Conservation (phyloP, 35 echinoderm and acorn worm genomes). For the Ophiothrix spiculata region DNA sequence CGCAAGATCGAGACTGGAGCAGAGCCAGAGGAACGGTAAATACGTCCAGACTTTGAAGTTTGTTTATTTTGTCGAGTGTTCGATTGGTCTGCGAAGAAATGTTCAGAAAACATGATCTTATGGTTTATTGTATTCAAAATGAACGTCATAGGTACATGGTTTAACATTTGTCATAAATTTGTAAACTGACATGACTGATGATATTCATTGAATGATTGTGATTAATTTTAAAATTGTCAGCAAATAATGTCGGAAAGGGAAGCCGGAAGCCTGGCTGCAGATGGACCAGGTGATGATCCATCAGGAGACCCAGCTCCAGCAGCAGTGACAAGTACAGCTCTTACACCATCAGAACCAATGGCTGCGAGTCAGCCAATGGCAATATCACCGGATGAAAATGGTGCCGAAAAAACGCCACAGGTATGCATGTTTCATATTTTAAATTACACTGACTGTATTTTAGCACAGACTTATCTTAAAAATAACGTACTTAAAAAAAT, state of each 20-base stretch:
- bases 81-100: not conserved
- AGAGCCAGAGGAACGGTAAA: not conserved
- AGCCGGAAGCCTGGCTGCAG: not conserved
- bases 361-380: not conserved
- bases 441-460: too few species aligned
- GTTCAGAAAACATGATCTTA: not conserved
- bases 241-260: not conserved
- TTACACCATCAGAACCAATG: not conserved
- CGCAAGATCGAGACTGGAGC: too few species aligned
- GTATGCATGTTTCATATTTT: too few species aligned
- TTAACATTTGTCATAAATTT: not conserved
- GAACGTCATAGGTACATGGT: not conserved
- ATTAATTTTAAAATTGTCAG: not conserved
- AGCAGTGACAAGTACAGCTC: not conserved
- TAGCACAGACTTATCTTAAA: too few species aligned
- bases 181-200: not conserved
- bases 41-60: not conserved
- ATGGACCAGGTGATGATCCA: not conserved
- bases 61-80: not conserved
- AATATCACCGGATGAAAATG: not conserved
- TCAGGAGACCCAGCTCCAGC: not conserved
- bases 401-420: not conserved
- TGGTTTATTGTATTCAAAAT: not conserved
- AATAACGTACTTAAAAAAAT: too few species aligned
- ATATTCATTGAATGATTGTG: not conserved